Conservation (phyloP, 2,888 invertebrate genomes). For the Perdita meconis region DNA sequence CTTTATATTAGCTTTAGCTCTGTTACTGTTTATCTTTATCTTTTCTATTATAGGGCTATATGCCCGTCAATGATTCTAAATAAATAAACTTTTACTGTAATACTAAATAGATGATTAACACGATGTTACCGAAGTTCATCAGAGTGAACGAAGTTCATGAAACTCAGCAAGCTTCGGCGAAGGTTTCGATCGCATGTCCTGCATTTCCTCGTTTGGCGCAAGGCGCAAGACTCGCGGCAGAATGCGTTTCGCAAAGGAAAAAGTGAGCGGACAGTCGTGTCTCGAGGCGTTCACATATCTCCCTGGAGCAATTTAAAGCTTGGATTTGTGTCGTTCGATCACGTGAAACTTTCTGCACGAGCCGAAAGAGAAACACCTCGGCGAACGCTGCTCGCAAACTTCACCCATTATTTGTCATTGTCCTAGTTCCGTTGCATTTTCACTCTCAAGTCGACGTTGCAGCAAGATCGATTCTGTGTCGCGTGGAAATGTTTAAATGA, state of each 20-base stretch:
- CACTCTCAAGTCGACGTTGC: neutral
- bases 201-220: slow-evolving; percentile 59
- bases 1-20: too few species aligned
- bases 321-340: slow-evolving; percentile 51
- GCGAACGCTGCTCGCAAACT: slow-evolving; percentile 28
- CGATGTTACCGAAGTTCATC: neutral
- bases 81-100: too few species aligned
- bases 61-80: too few species aligned
- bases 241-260: slow-evolving; percentile 51
- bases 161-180: slow-evolving; percentile 9
- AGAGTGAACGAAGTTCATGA: slow-evolving; percentile 19
- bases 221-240: slow-evolving; percentile 36
- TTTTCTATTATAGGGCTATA: too few species aligned
- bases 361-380: slow-evolving; percentile 28
- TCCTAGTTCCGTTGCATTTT: slow-evolving; percentile 11
- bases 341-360: slow-evolving; percentile 56
- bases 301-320: slow-evolving; percentile 40
- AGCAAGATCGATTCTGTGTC: too few species aligned
- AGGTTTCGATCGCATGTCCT: slow-evolving; percentile 30
- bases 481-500: too few species aligned
- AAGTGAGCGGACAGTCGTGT: slow-evolving; percentile 55
- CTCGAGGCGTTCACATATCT: slow-evolving; percentile 56
- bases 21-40: too few species aligned
- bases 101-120: too few species aligned
- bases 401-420: slow-evolving; percentile 45